Base-by-base conservation (phyloP, 1,140 invertebrate genomes). In the Dendroctonus valens region DNA sequence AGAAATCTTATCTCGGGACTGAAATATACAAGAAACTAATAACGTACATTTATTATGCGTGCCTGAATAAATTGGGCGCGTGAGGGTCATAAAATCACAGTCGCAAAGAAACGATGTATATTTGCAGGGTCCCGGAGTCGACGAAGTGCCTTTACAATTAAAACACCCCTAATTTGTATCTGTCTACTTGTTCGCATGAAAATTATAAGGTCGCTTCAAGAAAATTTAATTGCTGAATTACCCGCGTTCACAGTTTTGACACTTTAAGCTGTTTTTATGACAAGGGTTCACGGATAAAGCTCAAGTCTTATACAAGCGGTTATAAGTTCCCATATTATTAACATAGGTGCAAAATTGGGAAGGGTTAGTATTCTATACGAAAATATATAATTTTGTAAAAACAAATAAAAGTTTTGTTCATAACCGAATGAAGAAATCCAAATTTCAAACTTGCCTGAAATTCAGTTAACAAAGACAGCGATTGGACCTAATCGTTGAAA, bases 31-130 rank as follows among this genome's bases (percentile, higher is more conserved):
- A 63, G 52, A 55, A 61, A 41, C 39, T 63, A 63, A 63, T 63
- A 63, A 53, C 60, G 60, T 12, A 63, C 40, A 63, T 63, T 63
- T 63, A 39, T 63, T 63, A 63, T 63, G 60, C 60, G 60, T 63
- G 60, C 39, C 60, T 54, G 60, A 41, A 44, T 52, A 63, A 63
- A 63, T 63, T 49, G 50, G 49, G 12, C 60, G n/a, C 60, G 52
- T 46, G 60, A 55, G 60, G 54, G 39, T 38, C 50, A 63, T 63
- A 63, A 63, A 63, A 63, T 63, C 60, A 63, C 39, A 54, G 50
- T 54, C 39, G 42, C 49, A 53, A 46, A 41, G 52, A 54, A 26
- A 59, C 8, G 11, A 26, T 38, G 60, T 63, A 50, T 63, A 60
- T 60, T 63, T 63, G 48, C 50, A 55, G n/a, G 12, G 60, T 51